Base-by-base conservation (phyloP, 2,888 invertebrate genomes). In the Hirtodrosophila duncani region DNA sequence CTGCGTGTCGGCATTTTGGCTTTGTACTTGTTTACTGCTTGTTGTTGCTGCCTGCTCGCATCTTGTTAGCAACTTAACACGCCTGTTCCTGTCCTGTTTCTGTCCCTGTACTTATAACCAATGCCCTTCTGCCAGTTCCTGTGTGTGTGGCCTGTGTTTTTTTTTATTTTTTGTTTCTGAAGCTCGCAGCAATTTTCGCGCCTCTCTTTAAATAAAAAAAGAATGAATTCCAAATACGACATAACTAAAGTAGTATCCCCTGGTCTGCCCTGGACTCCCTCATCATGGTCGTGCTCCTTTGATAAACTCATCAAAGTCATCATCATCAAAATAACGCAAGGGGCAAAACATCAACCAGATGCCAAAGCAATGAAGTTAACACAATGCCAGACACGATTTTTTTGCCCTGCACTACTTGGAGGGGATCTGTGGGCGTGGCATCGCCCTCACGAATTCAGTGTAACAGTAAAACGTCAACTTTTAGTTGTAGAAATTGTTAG, bases 281-380 rank as follows among this genome's bases (percentile, higher is more conserved):
- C 8, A 5, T 21, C 7, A 3, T 14, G 3, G 23, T 52, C 49
- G 49, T 50, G 27, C 31, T 58, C 45, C 24, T 43, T 59, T 80
- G 74, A 75, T 80, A 80, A 80, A 75, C 78, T 53, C 78, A 72
- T 79, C 79, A 72, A 79, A 79, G 75, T 69, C 72, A 72, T 75
- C 80, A 80, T 36, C 39, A 50, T 18, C 53, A 38, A 36, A 16
- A 8, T 10, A 20, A 37, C 14, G 6, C 26, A 2, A 21, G 6
- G 3, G 9, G 7, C 6, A n/a, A 14, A 33, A 21, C 31, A 31
- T 43, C 65, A 44, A 49, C 70, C 61, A 29, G 37, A 43, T 5
- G 29, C 45, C 46, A 10, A 24, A 55, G 59, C 57, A 74, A 61
- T 58, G 59, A 64, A 77, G 63, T 62, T 58, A 72, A 72, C 69